Percentiles rank a stretch among this genome's conserved stretches.
Conservation (phyloP, 2,888 invertebrate genomes). For the Drosophila fungiperda region DNA sequence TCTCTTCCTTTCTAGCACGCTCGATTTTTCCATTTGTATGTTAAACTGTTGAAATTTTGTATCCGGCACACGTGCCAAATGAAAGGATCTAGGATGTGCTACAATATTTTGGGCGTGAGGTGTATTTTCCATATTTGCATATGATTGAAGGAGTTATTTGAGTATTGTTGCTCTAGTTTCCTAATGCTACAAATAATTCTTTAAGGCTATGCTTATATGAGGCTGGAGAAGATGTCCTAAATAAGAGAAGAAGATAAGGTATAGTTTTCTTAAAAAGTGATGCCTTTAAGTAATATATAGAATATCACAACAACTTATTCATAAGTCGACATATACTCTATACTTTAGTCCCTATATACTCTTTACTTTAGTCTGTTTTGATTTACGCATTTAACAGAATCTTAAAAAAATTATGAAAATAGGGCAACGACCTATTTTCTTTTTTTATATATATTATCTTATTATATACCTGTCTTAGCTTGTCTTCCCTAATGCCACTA, state of each 20-base stretch:
- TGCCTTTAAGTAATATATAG: neutral
- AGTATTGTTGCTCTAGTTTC: neutral
- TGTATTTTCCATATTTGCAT: constrained; percentile 48
- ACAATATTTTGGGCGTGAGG: constrained; percentile 56
- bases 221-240: neutral
- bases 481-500: neutral
- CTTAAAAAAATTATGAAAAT: neutral
- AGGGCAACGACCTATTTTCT: neutral
- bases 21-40: constrained; percentile 32
- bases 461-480: neutral
- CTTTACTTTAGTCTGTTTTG: neutral
- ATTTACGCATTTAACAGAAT: neutral
- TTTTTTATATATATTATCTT: neutral
- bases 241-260: neutral
- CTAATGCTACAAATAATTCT: neutral
- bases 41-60: constrained; percentile 56
- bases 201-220: neutral
- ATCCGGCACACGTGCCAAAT: constrained; percentile 78
- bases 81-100: constrained; percentile 40
- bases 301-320: no score
- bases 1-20: constrained; percentile 25
- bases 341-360: neutral
- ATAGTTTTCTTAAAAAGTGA: neutral
- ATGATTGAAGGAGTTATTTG: constrained; percentile 25
- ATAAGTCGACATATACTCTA: neutral